phyloP scores from a whole-genome alignment of 2,113 vertebrate species.

The Pimephales promelas region DNA sequence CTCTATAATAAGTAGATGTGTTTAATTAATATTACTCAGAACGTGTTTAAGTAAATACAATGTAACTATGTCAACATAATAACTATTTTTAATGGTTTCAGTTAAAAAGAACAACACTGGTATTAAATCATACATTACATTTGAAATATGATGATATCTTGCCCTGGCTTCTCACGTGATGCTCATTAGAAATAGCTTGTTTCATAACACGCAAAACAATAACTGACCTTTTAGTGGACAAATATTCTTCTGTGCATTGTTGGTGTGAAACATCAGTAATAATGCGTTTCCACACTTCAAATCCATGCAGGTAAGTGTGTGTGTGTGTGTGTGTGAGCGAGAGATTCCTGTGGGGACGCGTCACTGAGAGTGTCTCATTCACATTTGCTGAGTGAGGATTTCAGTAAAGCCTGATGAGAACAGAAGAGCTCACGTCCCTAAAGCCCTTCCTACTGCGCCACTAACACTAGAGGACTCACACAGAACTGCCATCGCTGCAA shows the following conservation, averaged over 20 bases:
- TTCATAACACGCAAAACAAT: not conserved
- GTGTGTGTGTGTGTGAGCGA: not conserved
- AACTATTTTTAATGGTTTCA: not conserved
- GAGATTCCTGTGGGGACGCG: slow-evolving; percentile 24
- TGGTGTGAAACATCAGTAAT: not conserved
- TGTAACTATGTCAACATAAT: no score
- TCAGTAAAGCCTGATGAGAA: slow-evolving; percentile 72
- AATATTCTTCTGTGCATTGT: not conserved
- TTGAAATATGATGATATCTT: not conserved
- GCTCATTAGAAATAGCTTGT: not conserved
- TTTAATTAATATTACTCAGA: no score
- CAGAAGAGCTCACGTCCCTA: slow-evolving; percentile 63
- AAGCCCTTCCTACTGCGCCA: slow-evolving; percentile 65
- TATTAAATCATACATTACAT: not conserved
- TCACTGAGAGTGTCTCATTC: slow-evolving; percentile 62
- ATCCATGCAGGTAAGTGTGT: not conserved
- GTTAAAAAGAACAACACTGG: not conserved
- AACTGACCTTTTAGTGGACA: slow-evolving; percentile 1
- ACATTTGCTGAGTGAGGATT: slow-evolving; percentile 77
- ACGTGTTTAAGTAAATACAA: no score
- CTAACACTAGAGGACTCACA: slow-evolving; percentile 31
- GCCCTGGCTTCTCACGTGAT: not conserved
- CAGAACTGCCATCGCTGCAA: slow-evolving; percentile 75
- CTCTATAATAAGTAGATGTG: no score
- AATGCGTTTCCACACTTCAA: not conserved